phyloP scores from a whole-genome alignment of 2,797 vertebrate genomes.

The Rhabdophis nuchalis region DNA sequence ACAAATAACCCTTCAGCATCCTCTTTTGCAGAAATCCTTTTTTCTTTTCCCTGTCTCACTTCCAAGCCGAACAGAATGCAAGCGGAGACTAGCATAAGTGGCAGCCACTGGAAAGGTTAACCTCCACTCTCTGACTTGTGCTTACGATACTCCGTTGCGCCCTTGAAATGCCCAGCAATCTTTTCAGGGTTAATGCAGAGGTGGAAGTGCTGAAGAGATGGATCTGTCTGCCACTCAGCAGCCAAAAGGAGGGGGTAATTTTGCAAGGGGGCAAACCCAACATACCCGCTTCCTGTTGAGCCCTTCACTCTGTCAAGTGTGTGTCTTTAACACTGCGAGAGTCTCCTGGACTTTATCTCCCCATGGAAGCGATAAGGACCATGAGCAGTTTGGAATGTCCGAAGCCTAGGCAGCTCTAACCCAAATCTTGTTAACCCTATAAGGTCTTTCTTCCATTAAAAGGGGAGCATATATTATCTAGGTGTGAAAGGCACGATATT shows the following conservation, averaged over 20 bases:
- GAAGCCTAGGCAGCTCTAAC: neutral
- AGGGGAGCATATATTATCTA: neutral
- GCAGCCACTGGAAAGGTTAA: neutral
- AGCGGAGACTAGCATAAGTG: neutral
- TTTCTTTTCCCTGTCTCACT: neutral
- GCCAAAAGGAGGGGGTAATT: neutral
- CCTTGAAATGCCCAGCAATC: neutral
- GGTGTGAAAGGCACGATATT: neutral
- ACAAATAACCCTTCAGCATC: no score
- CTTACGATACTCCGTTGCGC: neutral
- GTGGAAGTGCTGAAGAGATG: neutral
- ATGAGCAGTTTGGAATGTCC: neutral
- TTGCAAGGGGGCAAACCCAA: neutral
- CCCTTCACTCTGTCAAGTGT: constrained; percentile 1
- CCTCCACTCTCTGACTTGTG: neutral
- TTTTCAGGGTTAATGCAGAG: neutral
- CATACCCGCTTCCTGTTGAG: neutral
- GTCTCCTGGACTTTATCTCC: neutral
- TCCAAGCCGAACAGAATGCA: neutral
- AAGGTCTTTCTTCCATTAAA: neutral
- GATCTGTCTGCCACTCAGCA: neutral
- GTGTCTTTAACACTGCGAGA: neutral
- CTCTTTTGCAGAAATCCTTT: neutral
- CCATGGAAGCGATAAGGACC: neutral
- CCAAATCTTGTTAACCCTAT: neutral